A percentile compares a stretch with the other conserved stretches of the same genome.
phyloP scores from a whole-genome alignment of 2,797 vertebrate genomes.

The Ibycter americanus region DNA sequence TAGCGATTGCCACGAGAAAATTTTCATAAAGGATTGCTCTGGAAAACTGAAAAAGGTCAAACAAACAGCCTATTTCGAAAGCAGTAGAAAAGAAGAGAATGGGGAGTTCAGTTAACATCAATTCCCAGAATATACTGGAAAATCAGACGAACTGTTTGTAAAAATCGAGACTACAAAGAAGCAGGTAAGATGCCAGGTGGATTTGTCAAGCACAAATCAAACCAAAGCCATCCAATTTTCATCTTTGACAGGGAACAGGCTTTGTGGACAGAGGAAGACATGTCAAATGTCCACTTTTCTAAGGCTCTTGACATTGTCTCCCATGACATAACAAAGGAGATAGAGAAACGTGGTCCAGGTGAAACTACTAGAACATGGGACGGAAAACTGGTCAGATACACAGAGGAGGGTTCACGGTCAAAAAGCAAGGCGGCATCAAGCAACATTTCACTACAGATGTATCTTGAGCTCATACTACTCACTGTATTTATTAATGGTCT shows the following conservation, averaged over 20 bases:
- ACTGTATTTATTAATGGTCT: neutral
- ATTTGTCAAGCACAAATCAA: neutral
- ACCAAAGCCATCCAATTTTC: neutral
- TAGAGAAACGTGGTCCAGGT: neutral
- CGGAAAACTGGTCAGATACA: neutral
- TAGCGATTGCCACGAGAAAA: neutral
- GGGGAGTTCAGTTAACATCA: neutral
- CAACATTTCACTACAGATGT: neutral
- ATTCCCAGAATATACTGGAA: neutral
- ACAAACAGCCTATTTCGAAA: neutral
- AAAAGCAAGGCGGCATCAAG: neutral
- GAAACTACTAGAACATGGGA: neutral
- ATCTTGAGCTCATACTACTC: neutral
- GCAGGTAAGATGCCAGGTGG: neutral
- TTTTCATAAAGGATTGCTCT: neutral
- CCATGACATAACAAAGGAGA: neutral
- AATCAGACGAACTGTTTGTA: neutral
- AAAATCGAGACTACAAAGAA: neutral
- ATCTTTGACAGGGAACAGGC: neutral
- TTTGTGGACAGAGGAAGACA: neutral
- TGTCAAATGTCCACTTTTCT: neutral
- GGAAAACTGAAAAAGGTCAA: neutral
- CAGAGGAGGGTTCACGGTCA: neutral
- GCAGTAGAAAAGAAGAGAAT: neutral
- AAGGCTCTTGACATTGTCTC: neutral